Evolutionary conservation across 2,113 vertebrate species (phyloP).

Genomic region (Passer montanus): DNA sequence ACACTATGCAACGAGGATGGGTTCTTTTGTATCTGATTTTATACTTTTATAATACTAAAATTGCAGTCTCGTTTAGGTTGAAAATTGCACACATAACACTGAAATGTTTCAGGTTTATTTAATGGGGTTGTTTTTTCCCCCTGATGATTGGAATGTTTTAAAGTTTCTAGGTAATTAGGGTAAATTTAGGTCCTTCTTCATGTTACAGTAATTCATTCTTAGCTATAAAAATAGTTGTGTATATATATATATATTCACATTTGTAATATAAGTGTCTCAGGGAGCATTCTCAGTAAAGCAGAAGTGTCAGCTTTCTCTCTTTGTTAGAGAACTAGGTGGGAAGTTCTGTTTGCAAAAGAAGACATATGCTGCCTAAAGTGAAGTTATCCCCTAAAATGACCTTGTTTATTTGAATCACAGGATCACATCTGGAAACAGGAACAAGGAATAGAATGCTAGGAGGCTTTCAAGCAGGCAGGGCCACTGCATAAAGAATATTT

Average conservation of each 20-base stretch:
- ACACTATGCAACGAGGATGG: not conserved
- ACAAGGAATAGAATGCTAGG: not conserved
- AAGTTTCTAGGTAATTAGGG: not conserved
- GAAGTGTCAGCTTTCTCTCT: not conserved
- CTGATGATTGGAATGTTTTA: not conserved
- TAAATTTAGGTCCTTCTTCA: not conserved
- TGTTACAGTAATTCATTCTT: not conserved
- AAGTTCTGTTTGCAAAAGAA: not conserved
- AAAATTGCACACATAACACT: not conserved
- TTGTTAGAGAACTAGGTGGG: not conserved
- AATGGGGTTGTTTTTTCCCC: accelerated
- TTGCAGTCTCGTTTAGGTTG: not conserved
- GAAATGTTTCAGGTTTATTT: not conserved
- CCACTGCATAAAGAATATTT: not conserved
- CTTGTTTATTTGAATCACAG: not conserved
- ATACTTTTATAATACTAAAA: not conserved
- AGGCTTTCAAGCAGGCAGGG: not conserved
- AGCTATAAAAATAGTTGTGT: not conserved
- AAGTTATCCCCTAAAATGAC: not conserved
- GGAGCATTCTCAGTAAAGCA: not conserved
- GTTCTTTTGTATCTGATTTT: not conserved
- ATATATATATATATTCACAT: too few relatives aligned
- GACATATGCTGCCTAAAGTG: not conserved
- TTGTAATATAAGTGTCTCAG: not conserved
- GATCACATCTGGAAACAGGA: not conserved